A percentile compares a stretch with the other conserved stretches of the same genome.
Conservation (phyloP, 2,888 invertebrate species). For the Aphidius colemani region DNA sequence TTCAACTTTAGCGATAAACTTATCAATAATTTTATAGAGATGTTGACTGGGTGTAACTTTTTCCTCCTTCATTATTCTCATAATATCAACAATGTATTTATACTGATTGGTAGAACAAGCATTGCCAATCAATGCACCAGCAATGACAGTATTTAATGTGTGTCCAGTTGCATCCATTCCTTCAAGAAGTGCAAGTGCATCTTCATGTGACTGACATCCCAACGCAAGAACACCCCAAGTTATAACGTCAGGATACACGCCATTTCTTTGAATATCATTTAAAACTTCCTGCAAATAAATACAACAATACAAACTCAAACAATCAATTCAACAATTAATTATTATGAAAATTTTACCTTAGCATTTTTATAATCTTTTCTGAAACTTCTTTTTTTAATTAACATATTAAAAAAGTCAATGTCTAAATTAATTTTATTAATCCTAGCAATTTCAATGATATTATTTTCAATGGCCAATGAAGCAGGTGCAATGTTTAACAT, state of each 20-base stretch:
- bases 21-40: conserved; percentile 62
- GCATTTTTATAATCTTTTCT: conserved; percentile 73
- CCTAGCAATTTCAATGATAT: conserved; percentile 69
- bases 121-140: conserved; percentile 74
- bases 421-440: conserved; percentile 69
- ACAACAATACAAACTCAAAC: conserved; percentile 3
- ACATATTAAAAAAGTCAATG: conserved; percentile 82
- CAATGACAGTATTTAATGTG: conserved; percentile 73
- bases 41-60: conserved; percentile 67
- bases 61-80: conserved; percentile 69
- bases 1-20: conserved; percentile 15
- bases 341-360: conserved; percentile 64
- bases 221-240: conserved; percentile 87
- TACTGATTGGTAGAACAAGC: conserved; percentile 69
- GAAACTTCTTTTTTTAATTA: conserved; percentile 80
- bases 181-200: conserved; percentile 69
- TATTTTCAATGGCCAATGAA: conserved; percentile 70
- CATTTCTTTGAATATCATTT: conserved; percentile 58
- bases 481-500: conserved; percentile 75
- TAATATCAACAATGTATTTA: conserved; percentile 70
- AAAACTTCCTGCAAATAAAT: conserved; percentile 58
- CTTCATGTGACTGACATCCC: conserved; percentile 70
- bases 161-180: conserved; percentile 73
- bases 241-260: conserved; percentile 72
- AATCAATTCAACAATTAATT: background rate